These are phyloP conservation scores for Ifrita kowaldi DNA, from an alignment of 2,113 vertebrate species.

Conservation along the genomic window DNA sequence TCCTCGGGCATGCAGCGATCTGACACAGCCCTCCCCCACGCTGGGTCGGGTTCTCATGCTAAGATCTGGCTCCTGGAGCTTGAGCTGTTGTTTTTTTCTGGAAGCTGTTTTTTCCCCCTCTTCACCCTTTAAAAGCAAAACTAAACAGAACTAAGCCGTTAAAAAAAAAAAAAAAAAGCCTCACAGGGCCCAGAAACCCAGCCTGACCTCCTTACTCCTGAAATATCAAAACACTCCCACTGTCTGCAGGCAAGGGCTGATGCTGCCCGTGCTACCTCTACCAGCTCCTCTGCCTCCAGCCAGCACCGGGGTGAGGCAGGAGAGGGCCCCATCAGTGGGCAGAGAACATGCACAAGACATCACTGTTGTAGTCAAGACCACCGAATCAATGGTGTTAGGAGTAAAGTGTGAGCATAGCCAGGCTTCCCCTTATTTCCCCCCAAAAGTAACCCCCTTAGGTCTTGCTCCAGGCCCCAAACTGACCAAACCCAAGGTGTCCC, in stretches of 20 bases:
- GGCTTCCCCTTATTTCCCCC: neutral
- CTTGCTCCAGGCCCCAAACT: neutral
- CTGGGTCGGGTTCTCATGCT: neutral
- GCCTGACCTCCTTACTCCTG: neutral
- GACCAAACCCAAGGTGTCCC: neutral
- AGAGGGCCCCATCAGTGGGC: neutral
- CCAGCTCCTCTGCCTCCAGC: neutral
- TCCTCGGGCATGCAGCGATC: neutral
- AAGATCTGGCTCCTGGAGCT: constrained; percentile 29
- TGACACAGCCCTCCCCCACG: neutral
- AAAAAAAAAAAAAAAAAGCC: neutral
- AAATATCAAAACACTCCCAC: neutral
- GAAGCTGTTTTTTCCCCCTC: constrained; percentile 5
- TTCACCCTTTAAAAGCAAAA: constrained; percentile 29
- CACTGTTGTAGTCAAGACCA: neutral
- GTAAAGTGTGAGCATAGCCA: fast-evolving
- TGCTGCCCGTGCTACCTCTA: neutral
- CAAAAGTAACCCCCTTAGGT: neutral
- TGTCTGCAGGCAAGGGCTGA: neutral
- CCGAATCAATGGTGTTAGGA: no score
- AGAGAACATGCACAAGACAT: neutral
- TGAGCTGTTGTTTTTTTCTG: constrained; percentile 38
- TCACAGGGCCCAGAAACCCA: neutral
- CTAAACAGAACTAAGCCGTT: neutral
- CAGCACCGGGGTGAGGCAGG: neutral